Conservation (phyloP, 2,888 invertebrate genomes). For the Trachelus stipa region DNA sequence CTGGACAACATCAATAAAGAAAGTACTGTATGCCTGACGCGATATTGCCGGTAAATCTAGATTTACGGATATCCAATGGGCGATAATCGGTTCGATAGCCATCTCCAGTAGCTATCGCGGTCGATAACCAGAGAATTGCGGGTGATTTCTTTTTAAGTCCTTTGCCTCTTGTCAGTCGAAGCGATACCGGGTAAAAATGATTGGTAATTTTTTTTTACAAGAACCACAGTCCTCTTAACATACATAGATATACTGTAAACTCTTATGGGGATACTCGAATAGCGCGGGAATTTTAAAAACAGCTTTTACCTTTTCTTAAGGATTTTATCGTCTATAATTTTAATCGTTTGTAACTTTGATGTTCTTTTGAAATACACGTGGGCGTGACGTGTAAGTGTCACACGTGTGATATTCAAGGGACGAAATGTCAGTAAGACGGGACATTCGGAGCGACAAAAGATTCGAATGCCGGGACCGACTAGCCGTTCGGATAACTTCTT, state of each 20-base stretch:
- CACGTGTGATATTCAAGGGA: neutral
- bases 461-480: neutral
- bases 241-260: neutral
- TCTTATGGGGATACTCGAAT: neutral
- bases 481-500: slow-evolving; percentile 42
- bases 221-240: neutral
- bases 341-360: neutral
- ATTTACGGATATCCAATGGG: neutral
- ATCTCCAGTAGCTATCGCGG: neutral
- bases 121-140: neutral
- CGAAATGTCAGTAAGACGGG: neutral
- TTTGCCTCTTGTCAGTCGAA: neutral
- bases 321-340: too few species aligned
- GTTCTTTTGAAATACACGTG: neutral
- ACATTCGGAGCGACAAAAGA: slow-evolving; percentile 1
- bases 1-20: neutral
- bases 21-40: neutral
- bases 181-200: neutral
- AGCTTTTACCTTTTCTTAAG: neutral
- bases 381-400: neutral
- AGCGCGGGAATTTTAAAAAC: neutral
- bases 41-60: neutral
- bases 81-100: neutral
- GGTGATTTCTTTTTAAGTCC: neutral
- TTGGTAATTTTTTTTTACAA: neutral